Percentiles rank a stretch among this genome's conserved stretches.
phyloP scores from a whole-genome alignment of 2,113 vertebrate species.

The Bujurquina vittata region DNA sequence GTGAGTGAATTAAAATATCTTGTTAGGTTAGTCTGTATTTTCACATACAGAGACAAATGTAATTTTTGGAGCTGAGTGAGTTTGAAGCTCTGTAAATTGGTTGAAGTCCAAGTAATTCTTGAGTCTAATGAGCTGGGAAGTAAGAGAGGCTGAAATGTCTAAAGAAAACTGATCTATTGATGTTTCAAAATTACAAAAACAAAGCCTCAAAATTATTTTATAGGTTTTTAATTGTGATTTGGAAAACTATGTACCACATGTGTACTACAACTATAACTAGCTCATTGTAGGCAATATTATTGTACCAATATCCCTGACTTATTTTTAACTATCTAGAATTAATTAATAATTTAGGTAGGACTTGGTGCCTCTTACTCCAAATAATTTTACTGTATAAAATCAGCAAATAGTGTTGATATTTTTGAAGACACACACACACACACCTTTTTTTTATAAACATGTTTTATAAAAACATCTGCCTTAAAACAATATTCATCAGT shows the following conservation, averaged over 20 bases:
- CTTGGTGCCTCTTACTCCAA: not conserved
- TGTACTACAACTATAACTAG: not conserved
- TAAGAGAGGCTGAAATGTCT: not conserved
- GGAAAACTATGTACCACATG: not conserved
- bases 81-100: conserved; percentile 2
- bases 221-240: not conserved
- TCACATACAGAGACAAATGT: not conserved
- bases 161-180: not conserved
- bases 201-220: not conserved
- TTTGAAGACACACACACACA: too few relatives aligned
- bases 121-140: not conserved
- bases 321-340: not conserved
- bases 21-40: not conserved
- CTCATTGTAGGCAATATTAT: not conserved
- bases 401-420: too few relatives aligned
- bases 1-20: conserved; percentile 19
- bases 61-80: not conserved
- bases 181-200: not conserved
- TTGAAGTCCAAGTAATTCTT: not conserved
- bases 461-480: too few relatives aligned
- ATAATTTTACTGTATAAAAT: too few relatives aligned
- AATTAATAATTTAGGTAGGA: not conserved
- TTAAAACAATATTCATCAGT: too few relatives aligned
- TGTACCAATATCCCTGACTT: not conserved
- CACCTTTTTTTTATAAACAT: too few relatives aligned